These are phyloP conservation scores for Tupiocoris notatus DNA, from an alignment of 2,888 invertebrate species.

Conservation along the genomic window DNA sequence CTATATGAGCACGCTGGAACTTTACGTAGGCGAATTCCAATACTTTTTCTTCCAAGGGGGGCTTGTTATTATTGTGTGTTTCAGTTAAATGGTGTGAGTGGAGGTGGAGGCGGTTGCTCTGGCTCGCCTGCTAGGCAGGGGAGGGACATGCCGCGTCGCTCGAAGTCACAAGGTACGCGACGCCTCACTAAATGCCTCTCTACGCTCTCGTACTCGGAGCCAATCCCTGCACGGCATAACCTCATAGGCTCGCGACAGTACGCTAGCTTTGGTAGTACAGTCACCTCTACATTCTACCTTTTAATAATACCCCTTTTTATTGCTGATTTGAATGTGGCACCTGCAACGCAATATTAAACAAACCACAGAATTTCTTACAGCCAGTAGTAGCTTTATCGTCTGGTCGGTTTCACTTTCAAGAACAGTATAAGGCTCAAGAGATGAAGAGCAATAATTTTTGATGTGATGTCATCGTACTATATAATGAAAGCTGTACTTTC, in stretches of 20 bases:
- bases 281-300: constrained; percentile 56
- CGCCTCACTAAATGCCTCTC: constrained; percentile 87
- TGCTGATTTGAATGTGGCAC: constrained; percentile 42
- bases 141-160: constrained; percentile 67
- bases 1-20: background rate
- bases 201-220: constrained; percentile 78
- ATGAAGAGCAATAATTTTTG: too few relatives aligned
- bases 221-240: constrained; percentile 54
- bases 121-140: constrained; percentile 60
- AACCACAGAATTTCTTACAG: too few relatives aligned
- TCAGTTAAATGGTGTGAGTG: constrained; percentile 47
- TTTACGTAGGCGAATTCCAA: background rate
- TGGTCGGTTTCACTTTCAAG: too few relatives aligned
- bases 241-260: constrained; percentile 84
- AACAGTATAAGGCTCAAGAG: too few relatives aligned
- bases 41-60: constrained; percentile 8
- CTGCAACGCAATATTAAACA: constrained; percentile 43
- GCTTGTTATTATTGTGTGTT: constrained; percentile 41
- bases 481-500: too few relatives aligned
- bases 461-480: too few relatives aligned
- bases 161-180: constrained; percentile 89
- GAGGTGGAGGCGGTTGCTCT: constrained; percentile 59
- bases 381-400: too few relatives aligned
- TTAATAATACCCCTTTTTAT: constrained; percentile 22
- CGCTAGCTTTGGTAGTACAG: constrained; percentile 94